Base-by-base conservation (phyloP, 2,113 vertebrate genomes). In the Nothobranchius kuhntae region DNA sequence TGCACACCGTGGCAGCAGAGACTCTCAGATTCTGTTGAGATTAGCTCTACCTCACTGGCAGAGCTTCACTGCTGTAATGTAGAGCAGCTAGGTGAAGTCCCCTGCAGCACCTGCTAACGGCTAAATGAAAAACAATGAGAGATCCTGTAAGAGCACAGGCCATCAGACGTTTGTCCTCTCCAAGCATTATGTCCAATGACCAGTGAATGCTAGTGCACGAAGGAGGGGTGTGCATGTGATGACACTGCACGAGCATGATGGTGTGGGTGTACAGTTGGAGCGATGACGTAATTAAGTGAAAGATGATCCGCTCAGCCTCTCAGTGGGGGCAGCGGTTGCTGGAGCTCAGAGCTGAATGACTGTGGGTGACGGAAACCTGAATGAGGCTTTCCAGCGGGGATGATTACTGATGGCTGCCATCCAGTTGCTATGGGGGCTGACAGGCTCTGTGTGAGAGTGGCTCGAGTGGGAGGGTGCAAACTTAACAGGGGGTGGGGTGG, bases 261-360 rank as follows among this genome's bases (percentile, higher is more conserved):
- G 66, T 59, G 75, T 82, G 65, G 73, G 83, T 51, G 69, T 65
- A 71, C 80, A 86, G 84, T 79, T 84, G 86, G 74, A 54, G 55
- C 46, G 6, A 61, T 91, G 80, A 89, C 82, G 82, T 85, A 86
- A 87, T 71, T 51, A 14, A 47, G 68, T 79, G 66, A 78, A 79
- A 30, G 78, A 62, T 35, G 72, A 84, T 55, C 52, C 57, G 21
- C 48, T 65, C 24, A 10, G 63, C 64, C 51, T 58, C 44, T 54
- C 35, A 1, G 15, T 68, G 61, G 57, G 55, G 55, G 67, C 53
- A 24, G 57, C 17, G 77, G 75, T 65, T 13, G 54, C 2, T 53
- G 26, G 60, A 78, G 56, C 24, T 45, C 42, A 57, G 60, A 78
- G 56, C 24, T 45, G 46, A 57, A 51, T n/a, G 51, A 17, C 63